A percentile compares a stretch with the other conserved stretches of the same genome.
Conservation (phyloP, 1,140 invertebrate species). For the Brachionus calyciflorus region DNA sequence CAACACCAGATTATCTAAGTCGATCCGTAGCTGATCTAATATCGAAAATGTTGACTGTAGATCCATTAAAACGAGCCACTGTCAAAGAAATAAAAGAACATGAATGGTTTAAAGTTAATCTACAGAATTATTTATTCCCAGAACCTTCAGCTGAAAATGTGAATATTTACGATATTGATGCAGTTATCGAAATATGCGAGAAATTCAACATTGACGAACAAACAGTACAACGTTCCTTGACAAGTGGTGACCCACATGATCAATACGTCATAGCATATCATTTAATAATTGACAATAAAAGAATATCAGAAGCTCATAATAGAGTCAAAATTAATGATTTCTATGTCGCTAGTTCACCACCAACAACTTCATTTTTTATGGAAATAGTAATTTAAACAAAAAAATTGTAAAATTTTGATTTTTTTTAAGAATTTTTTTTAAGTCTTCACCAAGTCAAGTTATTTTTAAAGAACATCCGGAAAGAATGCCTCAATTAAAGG, state of each 20-base stretch:
- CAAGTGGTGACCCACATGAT: slow-evolving; percentile 86
- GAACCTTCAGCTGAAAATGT: slow-evolving; percentile 92
- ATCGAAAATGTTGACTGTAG: slow-evolving; percentile 94
- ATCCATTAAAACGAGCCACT: slow-evolving; percentile 92
- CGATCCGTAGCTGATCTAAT: slow-evolving; percentile 89
- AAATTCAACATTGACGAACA: slow-evolving; percentile 90
- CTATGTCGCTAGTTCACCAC: slow-evolving; percentile 83
- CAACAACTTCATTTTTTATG: slow-evolving; percentile 65
- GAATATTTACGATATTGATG: slow-evolving; percentile 93
- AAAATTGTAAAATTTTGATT: background rate
- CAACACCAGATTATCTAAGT: slow-evolving; percentile 95
- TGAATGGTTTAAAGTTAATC: slow-evolving; percentile 97
- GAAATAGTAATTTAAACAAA: slow-evolving; percentile 51
- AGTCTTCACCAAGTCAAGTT: background rate
- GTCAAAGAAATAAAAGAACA: slow-evolving; percentile 97
- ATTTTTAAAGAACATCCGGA: slow-evolving; percentile 28
- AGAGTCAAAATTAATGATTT: slow-evolving; percentile 85
- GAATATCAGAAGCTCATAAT: slow-evolving; percentile 71
- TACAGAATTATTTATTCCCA: slow-evolving; percentile 92
- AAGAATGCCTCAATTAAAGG: slow-evolving; percentile 42
- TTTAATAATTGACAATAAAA: slow-evolving; percentile 95
- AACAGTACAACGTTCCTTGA: slow-evolving; percentile 86
- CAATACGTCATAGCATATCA: slow-evolving; percentile 97
- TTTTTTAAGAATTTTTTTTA: background rate
- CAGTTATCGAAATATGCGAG: slow-evolving; percentile 83